Evolutionary conservation across 2,113 vertebrate genomes (phyloP).

Genomic region (Perca fluviatilis): DNA sequence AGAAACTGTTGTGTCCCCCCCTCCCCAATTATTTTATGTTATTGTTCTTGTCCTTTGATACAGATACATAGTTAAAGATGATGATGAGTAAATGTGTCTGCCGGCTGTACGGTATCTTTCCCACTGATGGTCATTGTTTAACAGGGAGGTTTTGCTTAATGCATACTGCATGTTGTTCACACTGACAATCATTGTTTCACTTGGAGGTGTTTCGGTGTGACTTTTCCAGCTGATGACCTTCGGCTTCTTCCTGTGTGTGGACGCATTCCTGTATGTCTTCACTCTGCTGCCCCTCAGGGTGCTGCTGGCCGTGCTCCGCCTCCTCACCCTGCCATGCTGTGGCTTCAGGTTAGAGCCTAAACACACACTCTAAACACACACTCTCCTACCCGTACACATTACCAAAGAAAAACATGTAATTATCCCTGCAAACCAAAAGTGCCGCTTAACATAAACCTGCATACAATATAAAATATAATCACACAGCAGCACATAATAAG

Average conservation of each 20-base stretch:
- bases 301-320: slow-evolving; percentile 90
- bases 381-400: neutral
- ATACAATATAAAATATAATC: neutral
- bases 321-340: slow-evolving; percentile 94
- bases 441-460: neutral
- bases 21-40: neutral
- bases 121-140: neutral
- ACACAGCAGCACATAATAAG: neutral
- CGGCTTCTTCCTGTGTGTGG: slow-evolving; percentile 96
- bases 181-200: slow-evolving; percentile 20
- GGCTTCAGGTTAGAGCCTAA: slow-evolving; percentile 87
- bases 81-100: neutral
- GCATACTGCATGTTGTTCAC: neutral
- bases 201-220: slow-evolving; percentile 20
- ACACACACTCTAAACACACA: slow-evolving; percentile 15
- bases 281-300: slow-evolving; percentile 95
- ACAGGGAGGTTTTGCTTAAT: neutral
- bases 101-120: neutral
- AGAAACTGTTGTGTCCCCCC: neutral
- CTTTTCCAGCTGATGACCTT: slow-evolving; percentile 94
- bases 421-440: neutral
- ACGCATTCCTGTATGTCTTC: slow-evolving; percentile 98
- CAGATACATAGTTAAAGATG: neutral
- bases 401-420: neutral
- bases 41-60: neutral